Evolutionary conservation across 1,140 invertebrate genomes (phyloP).

Genomic region (Drosophila pachea): DNA sequence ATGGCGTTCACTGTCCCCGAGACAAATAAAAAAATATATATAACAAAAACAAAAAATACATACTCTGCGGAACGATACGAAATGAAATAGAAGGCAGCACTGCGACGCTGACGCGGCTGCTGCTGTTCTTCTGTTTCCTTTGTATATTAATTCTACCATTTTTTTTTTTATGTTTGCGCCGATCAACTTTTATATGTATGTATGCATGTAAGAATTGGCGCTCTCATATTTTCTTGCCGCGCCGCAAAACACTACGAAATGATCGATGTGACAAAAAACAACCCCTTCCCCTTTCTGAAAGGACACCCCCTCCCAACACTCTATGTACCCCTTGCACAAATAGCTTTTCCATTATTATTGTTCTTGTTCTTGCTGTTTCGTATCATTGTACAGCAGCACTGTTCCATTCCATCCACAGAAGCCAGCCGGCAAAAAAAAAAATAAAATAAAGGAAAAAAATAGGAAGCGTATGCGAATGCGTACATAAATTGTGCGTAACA

Average conservation of each 20-base stretch:
- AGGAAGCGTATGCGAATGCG: neutral
- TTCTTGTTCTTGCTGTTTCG: slow-evolving; percentile 17
- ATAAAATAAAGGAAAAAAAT: too few species aligned
- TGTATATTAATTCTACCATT: slow-evolving; percentile 33
- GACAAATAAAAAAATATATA: slow-evolving; percentile 38
- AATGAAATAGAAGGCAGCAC: slow-evolving; percentile 62
- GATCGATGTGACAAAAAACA: neutral
- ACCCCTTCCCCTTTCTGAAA: neutral
- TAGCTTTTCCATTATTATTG: slow-evolving; percentile 17
- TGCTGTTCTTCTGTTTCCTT: slow-evolving; percentile 45
- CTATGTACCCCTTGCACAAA: too few species aligned
- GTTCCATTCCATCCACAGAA: neutral
- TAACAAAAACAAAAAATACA: slow-evolving; percentile 37
- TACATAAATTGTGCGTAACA: slow-evolving; percentile 25
- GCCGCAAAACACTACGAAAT: neutral
- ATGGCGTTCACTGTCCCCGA: slow-evolving; percentile 64
- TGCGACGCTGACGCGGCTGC: slow-evolving; percentile 28
- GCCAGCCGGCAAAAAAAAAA: slow-evolving; percentile 10
- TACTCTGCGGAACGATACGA: slow-evolving; percentile 64
- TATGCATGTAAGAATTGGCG: slow-evolving; percentile 4
- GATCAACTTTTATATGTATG: slow-evolving; percentile 20
- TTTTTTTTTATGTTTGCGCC: slow-evolving; percentile 36
- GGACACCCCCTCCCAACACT: neutral
- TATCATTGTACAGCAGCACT: neutral
- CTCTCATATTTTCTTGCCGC: neutral